Conservation (phyloP, 2,888 invertebrate species). For the Sycophila texana region DNA sequence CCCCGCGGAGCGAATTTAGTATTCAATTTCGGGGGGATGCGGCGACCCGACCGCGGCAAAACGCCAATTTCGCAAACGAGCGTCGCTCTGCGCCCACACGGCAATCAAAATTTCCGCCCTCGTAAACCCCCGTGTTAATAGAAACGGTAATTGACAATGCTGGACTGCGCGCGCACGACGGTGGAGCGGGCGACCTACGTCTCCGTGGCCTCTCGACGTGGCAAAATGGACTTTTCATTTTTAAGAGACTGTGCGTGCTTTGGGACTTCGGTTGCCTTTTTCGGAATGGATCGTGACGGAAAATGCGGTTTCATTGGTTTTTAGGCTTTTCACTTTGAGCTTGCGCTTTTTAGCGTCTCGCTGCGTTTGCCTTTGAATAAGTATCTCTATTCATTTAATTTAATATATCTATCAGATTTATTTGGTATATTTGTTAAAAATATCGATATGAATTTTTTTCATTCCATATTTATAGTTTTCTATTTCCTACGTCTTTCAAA, state of each 20-base stretch:
- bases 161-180: not conserved
- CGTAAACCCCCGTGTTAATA: constrained; percentile 32
- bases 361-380: no score
- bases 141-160: constrained; percentile 39
- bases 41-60: constrained; percentile 13
- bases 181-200: not conserved
- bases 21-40: constrained; percentile 44
- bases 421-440: no score
- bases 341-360: no score
- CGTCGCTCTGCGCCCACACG: not conserved
- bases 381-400: no score
- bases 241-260: not conserved
- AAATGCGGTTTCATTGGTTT: no score
- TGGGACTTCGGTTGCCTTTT: not conserved
- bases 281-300: not conserved
- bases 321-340: no score
- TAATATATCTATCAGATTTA: no score
- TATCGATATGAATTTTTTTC: no score
- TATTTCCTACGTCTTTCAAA: no score
- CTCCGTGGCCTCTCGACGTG: not conserved
- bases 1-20: constrained; percentile 35
- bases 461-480: no score
- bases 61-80: constrained; percentile 49
- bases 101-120: constrained; percentile 48
- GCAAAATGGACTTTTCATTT: not conserved